These are phyloP conservation scores for Phytoseiulus persimilis DNA, from an alignment of 2,888 invertebrate genomes.

Conservation along the genomic window DNA sequence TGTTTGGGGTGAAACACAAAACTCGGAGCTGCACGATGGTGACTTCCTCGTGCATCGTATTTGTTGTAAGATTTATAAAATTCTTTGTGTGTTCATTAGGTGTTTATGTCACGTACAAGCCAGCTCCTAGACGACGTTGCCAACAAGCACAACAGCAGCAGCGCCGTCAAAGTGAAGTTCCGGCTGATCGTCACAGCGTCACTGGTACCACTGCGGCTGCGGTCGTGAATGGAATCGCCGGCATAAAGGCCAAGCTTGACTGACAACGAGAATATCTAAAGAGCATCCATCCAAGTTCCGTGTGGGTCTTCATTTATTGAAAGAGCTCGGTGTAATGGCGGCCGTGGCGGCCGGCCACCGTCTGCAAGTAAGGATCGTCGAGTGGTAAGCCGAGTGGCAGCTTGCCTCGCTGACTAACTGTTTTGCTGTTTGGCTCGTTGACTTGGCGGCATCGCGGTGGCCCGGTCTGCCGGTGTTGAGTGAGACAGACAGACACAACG, in stretches of 20 bases:
- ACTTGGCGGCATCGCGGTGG: no score
- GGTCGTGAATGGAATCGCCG: background rate
- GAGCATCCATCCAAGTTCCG: background rate
- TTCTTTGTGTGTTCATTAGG: constrained; percentile 5
- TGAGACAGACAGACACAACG: background rate
- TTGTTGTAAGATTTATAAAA: background rate
- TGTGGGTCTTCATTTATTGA: background rate
- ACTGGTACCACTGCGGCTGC: background rate
- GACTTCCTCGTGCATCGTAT: background rate
- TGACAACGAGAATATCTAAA: background rate
- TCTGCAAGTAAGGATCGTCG: background rate
- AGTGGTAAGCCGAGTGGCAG: background rate
- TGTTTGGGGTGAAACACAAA: background rate
- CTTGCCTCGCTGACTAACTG: background rate
- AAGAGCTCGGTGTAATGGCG: background rate
- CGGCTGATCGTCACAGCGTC: background rate
- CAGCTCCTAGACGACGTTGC: background rate
- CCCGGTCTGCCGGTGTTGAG: background rate
- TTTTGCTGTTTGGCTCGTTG: no score
- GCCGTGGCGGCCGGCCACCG: background rate
- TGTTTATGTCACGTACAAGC: background rate
- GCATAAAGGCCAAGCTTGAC: background rate
- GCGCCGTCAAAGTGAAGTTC: background rate
- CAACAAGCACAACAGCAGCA: background rate
- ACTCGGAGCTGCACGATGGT: background rate